These are phyloP conservation scores for Eupeodes luniger DNA, from an alignment of 2,888 invertebrate genomes.

Conservation along the genomic window DNA sequence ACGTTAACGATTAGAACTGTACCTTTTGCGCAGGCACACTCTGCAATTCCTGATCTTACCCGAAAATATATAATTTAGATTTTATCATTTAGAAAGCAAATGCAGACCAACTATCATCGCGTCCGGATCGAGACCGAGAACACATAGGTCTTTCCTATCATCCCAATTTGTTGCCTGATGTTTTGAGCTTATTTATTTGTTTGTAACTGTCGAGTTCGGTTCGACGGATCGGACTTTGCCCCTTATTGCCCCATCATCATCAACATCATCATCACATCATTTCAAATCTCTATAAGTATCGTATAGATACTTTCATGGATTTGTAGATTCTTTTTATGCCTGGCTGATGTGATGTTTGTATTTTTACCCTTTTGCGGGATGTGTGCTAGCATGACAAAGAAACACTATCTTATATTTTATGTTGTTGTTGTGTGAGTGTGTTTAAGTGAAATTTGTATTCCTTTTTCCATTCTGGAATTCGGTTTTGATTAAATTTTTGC, in stretches of 20 bases:
- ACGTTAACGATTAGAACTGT: slow-evolving; percentile 11
- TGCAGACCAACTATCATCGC: no score
- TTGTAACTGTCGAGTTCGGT: not conserved
- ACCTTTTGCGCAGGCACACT: slow-evolving; percentile 13
- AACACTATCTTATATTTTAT: slow-evolving; percentile 32
- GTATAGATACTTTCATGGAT: slow-evolving; percentile 14
- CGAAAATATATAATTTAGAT: not conserved
- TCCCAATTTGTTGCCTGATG: not conserved
- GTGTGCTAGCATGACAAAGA: slow-evolving; percentile 22
- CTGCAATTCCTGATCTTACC: slow-evolving; percentile 37
- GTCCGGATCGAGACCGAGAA: not conserved
- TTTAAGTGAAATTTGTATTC: slow-evolving; percentile 21
- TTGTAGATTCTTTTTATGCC: slow-evolving; percentile 39
- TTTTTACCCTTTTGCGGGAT: slow-evolving; percentile 2
- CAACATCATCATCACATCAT: not conserved
- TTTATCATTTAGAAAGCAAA: no score
- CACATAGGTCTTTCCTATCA: not conserved
- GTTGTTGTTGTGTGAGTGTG: slow-evolving; percentile 11
- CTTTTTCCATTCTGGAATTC: slow-evolving; percentile 54
- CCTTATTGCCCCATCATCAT: not conserved
- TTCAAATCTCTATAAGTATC: not conserved
- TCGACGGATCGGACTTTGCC: not conserved
- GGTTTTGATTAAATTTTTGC: slow-evolving; percentile 66
- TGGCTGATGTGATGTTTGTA: slow-evolving; percentile 14
- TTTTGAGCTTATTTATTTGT: not conserved